These are phyloP conservation scores for Euplagia quadripunctaria DNA, from an alignment of 2,888 invertebrate species.

Conservation along the genomic window DNA sequence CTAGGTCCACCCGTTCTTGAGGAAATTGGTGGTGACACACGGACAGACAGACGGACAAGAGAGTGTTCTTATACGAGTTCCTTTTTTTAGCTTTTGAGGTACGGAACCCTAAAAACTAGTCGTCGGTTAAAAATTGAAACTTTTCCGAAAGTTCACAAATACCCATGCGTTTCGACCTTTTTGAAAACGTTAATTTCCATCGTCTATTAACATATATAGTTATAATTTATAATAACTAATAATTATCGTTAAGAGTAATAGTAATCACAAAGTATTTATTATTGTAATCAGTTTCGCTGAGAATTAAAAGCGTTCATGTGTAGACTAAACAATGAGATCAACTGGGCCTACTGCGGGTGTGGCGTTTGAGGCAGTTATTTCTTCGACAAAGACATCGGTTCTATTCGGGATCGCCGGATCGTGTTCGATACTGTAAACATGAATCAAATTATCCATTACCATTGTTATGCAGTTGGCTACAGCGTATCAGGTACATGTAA, in stretches of 20 bases:
- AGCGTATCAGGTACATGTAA: conserved; percentile 16
- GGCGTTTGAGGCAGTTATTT: conserved; percentile 59
- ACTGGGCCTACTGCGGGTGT: conserved; percentile 64
- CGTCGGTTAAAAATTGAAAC: too few species aligned
- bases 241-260: conserved; percentile 59
- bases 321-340: conserved; percentile 87
- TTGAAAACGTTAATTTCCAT: not conserved
- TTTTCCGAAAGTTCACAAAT: not conserved
- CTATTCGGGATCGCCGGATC: conserved; percentile 44
- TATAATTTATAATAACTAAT: conserved; percentile 39
- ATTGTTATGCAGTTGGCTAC: conserved; percentile 43
- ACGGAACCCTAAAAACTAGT: not conserved
- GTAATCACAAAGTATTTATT: conserved; percentile 53
- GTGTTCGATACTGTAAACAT: conserved; percentile 50
- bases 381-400: conserved; percentile 72
- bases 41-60: too few species aligned
- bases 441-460: conserved; percentile 45
- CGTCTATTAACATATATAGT: not conserved
- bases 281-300: conserved; percentile 67
- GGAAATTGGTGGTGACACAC: too few species aligned
- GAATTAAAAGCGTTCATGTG: conserved; percentile 70
- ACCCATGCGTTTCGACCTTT: not conserved
- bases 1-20: too few species aligned
- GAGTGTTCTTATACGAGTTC: too few species aligned
- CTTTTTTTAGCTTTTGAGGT: too few species aligned